Percentiles rank a stretch among this genome's conserved stretches.
Evolutionary conservation across 2,113 vertebrate genomes (phyloP).

Genomic region (Equus quagga): DNA sequence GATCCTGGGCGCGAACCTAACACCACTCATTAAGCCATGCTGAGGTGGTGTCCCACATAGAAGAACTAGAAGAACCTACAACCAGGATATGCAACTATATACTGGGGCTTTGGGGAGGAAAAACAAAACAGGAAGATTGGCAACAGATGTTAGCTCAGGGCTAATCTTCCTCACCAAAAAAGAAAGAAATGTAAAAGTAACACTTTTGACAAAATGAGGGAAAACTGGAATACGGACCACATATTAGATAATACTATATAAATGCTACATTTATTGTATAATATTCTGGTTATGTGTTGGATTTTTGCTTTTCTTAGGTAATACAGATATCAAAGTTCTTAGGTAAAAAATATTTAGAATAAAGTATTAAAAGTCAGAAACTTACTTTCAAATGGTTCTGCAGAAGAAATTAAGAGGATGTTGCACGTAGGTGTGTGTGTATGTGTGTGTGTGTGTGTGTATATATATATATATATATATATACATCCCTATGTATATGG

Average conservation of each 20-base stretch:
- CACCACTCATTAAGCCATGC: too few relatives aligned
- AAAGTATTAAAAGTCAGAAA: neutral
- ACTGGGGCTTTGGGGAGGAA: too few relatives aligned
- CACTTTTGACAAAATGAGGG: neutral
- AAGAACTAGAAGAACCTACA: too few relatives aligned
- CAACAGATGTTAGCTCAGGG: too few relatives aligned
- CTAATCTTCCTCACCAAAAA: neutral
- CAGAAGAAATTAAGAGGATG: neutral
- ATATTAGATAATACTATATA: neutral
- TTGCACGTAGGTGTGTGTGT: neutral
- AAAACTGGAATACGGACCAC: neutral
- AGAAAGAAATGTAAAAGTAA: neutral
- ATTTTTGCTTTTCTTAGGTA: neutral
- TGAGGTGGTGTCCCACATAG: too few relatives aligned
- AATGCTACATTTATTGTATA: neutral
- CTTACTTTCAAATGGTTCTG: neutral
- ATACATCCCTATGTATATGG: neutral
- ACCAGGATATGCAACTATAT: too few relatives aligned
- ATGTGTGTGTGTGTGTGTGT: fast-evolving
- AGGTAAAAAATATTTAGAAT: neutral
- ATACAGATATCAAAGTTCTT: neutral
- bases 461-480: neutral
- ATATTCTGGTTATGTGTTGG: neutral
- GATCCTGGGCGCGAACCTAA: too few relatives aligned
- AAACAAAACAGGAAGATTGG: too few relatives aligned